A percentile compares a stretch with the other conserved stretches of the same genome.
phyloP scores from a whole-genome alignment of 1,140 invertebrate species.

The Hypsibius dujardini region DNA sequence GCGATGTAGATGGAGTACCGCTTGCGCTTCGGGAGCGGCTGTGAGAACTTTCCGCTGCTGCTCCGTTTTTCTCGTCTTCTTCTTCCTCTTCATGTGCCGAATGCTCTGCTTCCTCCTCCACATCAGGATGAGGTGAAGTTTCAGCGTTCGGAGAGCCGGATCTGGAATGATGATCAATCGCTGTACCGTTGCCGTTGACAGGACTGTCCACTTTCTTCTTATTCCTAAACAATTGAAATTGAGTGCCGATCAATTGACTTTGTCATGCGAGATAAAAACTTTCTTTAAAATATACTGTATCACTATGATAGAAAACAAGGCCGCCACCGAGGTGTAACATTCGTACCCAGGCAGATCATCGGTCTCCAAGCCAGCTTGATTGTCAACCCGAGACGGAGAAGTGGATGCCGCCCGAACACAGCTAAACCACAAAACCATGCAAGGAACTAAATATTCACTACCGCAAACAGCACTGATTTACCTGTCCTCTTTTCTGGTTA shows the following conservation, averaged over 20 bases:
- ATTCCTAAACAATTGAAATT: background rate
- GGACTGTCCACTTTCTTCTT: background rate
- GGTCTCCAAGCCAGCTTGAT: background rate
- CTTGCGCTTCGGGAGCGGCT: background rate
- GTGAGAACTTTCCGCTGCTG: background rate
- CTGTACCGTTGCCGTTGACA: background rate
- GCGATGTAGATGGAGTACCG: no score
- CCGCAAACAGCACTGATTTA: background rate
- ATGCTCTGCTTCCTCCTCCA: background rate
- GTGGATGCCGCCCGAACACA: background rate
- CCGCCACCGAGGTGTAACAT: background rate
- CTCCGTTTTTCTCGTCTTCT: background rate
- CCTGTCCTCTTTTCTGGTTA: no score
- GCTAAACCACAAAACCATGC: background rate
- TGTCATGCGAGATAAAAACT: background rate
- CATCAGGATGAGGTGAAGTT: background rate
- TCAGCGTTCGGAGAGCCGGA: background rate
- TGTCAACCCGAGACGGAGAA: background rate
- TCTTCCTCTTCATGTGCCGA: background rate
- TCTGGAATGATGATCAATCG: background rate
- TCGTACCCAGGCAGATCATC: background rate
- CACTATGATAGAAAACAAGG: background rate
- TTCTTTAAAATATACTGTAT: slow-evolving; percentile 1
- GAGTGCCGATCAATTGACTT: background rate
- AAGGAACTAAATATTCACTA: background rate